Conservation (phyloP, 2,113 vertebrate species). For the Eulemur rufifrons region DNA sequence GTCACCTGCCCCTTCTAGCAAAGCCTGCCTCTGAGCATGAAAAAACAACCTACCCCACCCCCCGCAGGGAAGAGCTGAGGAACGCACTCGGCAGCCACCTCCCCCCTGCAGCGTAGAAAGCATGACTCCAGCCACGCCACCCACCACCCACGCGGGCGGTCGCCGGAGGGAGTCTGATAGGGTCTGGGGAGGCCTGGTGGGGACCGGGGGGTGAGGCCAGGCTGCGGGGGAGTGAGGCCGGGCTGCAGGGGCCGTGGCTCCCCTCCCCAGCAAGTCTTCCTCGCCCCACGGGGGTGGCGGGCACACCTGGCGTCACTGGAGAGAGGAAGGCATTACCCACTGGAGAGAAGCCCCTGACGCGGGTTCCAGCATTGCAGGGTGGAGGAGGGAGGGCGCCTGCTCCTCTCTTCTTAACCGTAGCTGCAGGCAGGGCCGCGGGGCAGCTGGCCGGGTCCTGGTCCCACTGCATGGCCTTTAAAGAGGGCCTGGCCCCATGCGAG, state of each 20-base stretch:
- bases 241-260: not conserved
- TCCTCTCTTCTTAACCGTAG: rapidly evolving
- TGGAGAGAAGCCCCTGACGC: not conserved
- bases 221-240: not conserved
- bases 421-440: not conserved
- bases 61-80: rapidly evolving
- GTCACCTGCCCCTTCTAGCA: not conserved
- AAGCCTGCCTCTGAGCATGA: slow-evolving; percentile 8
- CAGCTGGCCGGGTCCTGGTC: not conserved
- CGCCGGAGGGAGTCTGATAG: not conserved
- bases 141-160: rapidly evolving
- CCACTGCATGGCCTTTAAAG: rapidly evolving
- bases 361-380: not conserved
- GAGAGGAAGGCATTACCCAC: no score
- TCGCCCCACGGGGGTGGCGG: rapidly evolving
- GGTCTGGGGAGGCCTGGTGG: not conserved
- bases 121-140: not conserved
- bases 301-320: not conserved
- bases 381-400: rapidly evolving
- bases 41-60: not conserved
- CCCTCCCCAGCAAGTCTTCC: not conserved
- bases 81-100: not conserved
- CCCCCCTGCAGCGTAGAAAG: not conserved
- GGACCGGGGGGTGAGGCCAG: not conserved
- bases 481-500: rapidly evolving